Evolutionary conservation across 1,140 invertebrate genomes (phyloP), one percentile per base, ranked within the genome.

Genomic region (Scaptomyza graminum): DNA sequence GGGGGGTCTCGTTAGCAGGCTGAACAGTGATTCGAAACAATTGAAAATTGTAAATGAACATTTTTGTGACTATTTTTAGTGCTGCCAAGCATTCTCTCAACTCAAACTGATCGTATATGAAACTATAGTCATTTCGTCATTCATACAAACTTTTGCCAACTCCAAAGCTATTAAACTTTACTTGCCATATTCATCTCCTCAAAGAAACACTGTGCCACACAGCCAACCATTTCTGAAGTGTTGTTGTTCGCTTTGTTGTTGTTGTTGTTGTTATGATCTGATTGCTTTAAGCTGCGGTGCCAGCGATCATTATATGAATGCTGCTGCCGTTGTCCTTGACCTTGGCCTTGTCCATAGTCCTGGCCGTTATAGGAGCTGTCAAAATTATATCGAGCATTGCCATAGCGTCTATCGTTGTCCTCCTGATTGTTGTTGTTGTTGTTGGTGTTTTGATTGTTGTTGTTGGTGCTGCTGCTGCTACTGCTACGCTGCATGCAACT

Each of bases 161-260:
- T 18, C 18, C 18, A 18, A 18, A 18, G 18, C 18, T 22, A 22
- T 2, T 3, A 22, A 3, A 22, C 1, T 44, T 9, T n/a, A 55
- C 71, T 77, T 82, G 93, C 93, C 93, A 93, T 93, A 65, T 93
- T 92, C 66, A 94, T 76, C 68, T 93, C 92, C 65, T 93, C 92
- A 67, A 94, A 90, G 67, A 94, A 93, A 59, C 93, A 94, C 67
- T 93, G 93, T 28, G 93, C 74, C 3, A 93, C 92, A 71, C 93
- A 94, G 51, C 13, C 49, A 43, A 28, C 47, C 63, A n/a, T 41
- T 43, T 41, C 61, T 13, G 54, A 51, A 0, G 60, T 43, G 15
- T 57, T 61, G 15, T 57, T 61, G 39, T 66, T 73, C 13, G 18
- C 15, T 13, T 67, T 63, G 31, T 61, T 62, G 22, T 72, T 79